Conservation (phyloP, 1,140 invertebrate genomes). For the Rhopalosiphum padi region DNA sequence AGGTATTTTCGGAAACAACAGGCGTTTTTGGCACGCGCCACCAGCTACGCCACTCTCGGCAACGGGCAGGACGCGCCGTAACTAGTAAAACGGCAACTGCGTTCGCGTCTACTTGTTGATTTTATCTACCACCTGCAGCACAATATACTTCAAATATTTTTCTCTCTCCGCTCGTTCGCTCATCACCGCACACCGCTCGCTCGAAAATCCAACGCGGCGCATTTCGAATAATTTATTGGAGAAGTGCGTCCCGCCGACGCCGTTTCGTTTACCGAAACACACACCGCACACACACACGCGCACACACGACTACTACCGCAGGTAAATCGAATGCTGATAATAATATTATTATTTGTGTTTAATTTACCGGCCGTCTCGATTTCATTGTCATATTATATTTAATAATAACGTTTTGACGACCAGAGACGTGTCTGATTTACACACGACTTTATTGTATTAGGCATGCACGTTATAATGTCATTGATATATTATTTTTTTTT, state of each 20-base stretch:
- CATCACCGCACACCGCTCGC: background rate
- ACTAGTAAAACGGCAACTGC: conserved; percentile 45
- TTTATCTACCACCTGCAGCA: conserved; percentile 44
- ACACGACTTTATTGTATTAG: background rate
- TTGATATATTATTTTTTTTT: background rate
- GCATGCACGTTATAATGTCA: background rate
- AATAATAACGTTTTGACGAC: background rate
- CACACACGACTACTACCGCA: background rate
- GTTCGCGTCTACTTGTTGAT: conserved; percentile 48
- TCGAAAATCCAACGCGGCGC: background rate
- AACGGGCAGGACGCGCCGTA: conserved; percentile 14
- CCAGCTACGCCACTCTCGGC: conserved; percentile 46
- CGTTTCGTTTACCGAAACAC: background rate
- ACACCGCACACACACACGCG: background rate
- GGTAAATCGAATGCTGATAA: background rate
- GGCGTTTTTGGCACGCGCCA: conserved; percentile 53
- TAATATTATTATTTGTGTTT: background rate
- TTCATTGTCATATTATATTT: background rate
- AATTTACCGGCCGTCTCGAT: background rate
- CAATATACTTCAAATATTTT: background rate
- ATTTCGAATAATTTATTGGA: background rate
- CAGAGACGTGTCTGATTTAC: background rate
- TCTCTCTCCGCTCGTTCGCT: background rate
- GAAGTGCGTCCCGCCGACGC: background rate
- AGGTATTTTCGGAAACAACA: conserved; percentile 52